Base-by-base conservation (phyloP, 1,140 invertebrate species). In the Argopecten irradians region DNA sequence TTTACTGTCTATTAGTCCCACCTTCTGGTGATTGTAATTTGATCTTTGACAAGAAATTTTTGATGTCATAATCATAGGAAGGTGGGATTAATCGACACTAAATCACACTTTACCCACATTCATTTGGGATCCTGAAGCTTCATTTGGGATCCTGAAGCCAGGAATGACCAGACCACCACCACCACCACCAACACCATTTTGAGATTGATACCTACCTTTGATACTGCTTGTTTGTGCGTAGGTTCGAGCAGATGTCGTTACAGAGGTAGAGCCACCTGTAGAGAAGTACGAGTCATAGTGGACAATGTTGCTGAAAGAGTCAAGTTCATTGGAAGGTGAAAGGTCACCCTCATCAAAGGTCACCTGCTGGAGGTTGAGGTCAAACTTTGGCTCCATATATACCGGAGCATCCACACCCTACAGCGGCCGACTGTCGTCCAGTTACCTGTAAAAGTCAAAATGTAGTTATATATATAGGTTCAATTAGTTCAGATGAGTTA, bases 311-410 rank as follows among this genome's bases (percentile, higher is more conserved):
- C 91, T 92, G 83, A 94, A 94, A 14, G 93, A 93, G 55, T 94
- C 93, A 34, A 94, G 87, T 33, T 89, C 88, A 84, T 71, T 83
- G 19, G 46, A 34, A 35, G 41, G 86, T 39, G 46, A 89, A 71
- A 87, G 36, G 39, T 90, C 88, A 43, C 85, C 91, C 82, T 93
- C 90, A 71, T 93, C 91, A 87, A 93, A 94, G 36, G 92, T 94
- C 55, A 94, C 91, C 90, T 94, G 93, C 34, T 94, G 93, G 36
- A 94, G 88, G 83, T 89, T 94, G 84, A 94, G 90, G n/a, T 94
- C 91, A 93, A 93, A 94, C 55, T 71, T 71, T 32, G 94, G 92
- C 93, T 94, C 94, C 94, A 94, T 94, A 90, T 82, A 92, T 90
- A 89, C 83, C 55, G 22, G 28, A 85, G 88, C n/a, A 86, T 34